Conservation (phyloP, 2,113 vertebrate genomes). For the Epinephelus moara region DNA sequence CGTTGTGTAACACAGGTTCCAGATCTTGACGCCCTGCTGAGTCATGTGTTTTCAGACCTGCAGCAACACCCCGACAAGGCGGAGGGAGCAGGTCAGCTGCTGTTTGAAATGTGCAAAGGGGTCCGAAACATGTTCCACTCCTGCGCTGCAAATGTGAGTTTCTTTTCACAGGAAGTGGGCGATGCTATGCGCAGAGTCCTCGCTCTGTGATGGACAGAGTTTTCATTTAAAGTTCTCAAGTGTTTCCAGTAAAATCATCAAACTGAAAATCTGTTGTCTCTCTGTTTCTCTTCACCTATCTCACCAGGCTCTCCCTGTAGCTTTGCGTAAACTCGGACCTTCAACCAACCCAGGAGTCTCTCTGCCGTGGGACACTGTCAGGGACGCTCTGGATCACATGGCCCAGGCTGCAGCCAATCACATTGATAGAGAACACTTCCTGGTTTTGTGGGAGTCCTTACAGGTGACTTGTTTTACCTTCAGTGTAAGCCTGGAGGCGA, state of each 20-base stretch:
- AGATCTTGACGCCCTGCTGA: slow-evolving; percentile 90
- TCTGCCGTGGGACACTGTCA: slow-evolving; percentile 88
- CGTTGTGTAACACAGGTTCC: slow-evolving; percentile 84
- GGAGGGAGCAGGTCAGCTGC: slow-evolving; percentile 91
- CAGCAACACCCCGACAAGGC: slow-evolving; percentile 88
- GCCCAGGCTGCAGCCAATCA: slow-evolving; percentile 85
- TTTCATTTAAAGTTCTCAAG: neutral
- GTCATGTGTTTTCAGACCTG: slow-evolving; percentile 90
- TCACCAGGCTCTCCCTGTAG: slow-evolving; percentile 87
- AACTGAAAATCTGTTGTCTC: too few species aligned
- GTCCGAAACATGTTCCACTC: slow-evolving; percentile 97
- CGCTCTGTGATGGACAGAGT: neutral
- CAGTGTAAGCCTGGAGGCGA: too few species aligned
- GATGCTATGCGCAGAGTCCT: neutral
- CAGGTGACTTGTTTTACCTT: slow-evolving; percentile 73
- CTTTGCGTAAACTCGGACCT: slow-evolving; percentile 91
- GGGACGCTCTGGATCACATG: slow-evolving; percentile 89
- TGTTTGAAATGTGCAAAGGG: slow-evolving; percentile 98
- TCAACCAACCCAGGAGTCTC: slow-evolving; percentile 78
- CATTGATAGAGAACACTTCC: slow-evolving; percentile 89
- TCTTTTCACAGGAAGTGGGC: neutral
- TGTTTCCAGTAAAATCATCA: too few species aligned
- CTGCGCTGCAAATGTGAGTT: slow-evolving; percentile 87
- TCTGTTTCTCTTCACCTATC: neutral
- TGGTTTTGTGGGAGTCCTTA: slow-evolving; percentile 89